phyloP scores from a whole-genome alignment of 30 jellyfish, hydroid and myxozoan genomes.

The Clytia hemisphaerica region DNA sequence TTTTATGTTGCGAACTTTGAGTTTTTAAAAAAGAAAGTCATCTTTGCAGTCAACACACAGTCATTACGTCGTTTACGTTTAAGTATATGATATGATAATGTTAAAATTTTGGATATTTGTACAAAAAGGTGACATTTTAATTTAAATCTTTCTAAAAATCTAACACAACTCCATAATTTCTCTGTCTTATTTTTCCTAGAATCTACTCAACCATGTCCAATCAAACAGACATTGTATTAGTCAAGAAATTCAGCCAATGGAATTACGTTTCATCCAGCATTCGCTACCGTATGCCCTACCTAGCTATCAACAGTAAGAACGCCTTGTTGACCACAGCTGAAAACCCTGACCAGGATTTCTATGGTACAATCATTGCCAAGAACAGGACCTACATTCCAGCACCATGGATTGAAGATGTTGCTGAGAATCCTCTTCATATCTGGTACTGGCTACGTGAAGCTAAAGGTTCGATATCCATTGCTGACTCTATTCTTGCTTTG shows the following conservation, averaged over 20 bases:
- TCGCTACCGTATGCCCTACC: conserved; percentile 91
- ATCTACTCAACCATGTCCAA: conserved; percentile 44
- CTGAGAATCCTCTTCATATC: conserved; percentile 68
- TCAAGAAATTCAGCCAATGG: conserved; percentile 90
- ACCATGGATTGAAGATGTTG: conserved; percentile 75
- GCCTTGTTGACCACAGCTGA: conserved; percentile 83
- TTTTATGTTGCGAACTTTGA: too few relatives aligned
- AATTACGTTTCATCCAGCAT: conserved; percentile 60
- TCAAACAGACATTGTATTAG: conserved; percentile 80
- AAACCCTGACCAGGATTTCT: conserved; percentile 53
- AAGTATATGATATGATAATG: not conserved
- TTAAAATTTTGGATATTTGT: too few relatives aligned
- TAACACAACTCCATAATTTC: too few relatives aligned
- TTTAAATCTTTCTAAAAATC: too few relatives aligned
- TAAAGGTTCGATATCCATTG: conserved; percentile 49
- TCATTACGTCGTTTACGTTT: not conserved
- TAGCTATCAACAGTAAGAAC: conserved; percentile 46
- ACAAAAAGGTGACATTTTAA: too few relatives aligned
- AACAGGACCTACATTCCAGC: conserved; percentile 69
- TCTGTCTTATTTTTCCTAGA: conserved; percentile 24
- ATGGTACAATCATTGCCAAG: conserved; percentile 81
- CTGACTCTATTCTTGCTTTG: not conserved
- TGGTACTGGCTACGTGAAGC: conserved; percentile 97
- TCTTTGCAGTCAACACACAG: too few relatives aligned
- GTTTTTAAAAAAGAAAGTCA: too few relatives aligned